phyloP scores from a whole-genome alignment of 2,113 vertebrate species.

The Oryzias woworae region DNA sequence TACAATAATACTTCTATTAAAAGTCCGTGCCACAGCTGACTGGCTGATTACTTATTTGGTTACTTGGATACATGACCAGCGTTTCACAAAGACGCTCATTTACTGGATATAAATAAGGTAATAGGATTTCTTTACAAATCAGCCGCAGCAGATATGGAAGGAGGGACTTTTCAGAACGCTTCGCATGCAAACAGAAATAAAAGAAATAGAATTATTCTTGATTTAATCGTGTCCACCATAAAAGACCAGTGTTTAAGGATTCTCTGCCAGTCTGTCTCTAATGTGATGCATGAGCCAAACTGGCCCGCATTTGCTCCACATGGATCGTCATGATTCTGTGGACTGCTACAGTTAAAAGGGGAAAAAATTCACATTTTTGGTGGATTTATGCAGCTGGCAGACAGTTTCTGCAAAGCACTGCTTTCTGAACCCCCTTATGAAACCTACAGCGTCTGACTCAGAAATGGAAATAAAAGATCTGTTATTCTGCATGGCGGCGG shows the following conservation, averaged over 20 bases:
- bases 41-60: slow-evolving; percentile 61
- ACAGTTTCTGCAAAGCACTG: slow-evolving; percentile 48
- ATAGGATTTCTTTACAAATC: slow-evolving; percentile 51
- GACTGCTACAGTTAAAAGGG: slow-evolving; percentile 21
- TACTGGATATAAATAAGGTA: slow-evolving; percentile 60
- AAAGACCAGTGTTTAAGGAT: slow-evolving; percentile 37
- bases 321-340: slow-evolving; percentile 30
- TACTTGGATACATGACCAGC: slow-evolving; percentile 53
- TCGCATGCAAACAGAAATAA: slow-evolving; percentile 41
- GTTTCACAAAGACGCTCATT: slow-evolving; percentile 56
- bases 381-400: slow-evolving; percentile 54
- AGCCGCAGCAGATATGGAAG: slow-evolving; percentile 42
- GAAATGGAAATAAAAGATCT: slow-evolving; percentile 49
- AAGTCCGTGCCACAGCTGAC: slow-evolving; percentile 64
- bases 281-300: slow-evolving; percentile 48
- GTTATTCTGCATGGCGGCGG: slow-evolving; percentile 46
- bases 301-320: slow-evolving; percentile 40
- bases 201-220: slow-evolving; percentile 50
- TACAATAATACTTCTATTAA: slow-evolving; percentile 65
- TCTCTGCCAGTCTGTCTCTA: slow-evolving; percentile 27
- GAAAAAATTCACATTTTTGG: slow-evolving; percentile 42
- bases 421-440: slow-evolving; percentile 61
- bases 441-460: slow-evolving; percentile 60
- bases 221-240: slow-evolving; percentile 35
- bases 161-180: slow-evolving; percentile 36